A percentile compares a stretch with the other conserved stretches of the same genome.
Evolutionary conservation across 2,888 invertebrate genomes (phyloP).

Genomic region (Bimastos eiseni): DNA sequence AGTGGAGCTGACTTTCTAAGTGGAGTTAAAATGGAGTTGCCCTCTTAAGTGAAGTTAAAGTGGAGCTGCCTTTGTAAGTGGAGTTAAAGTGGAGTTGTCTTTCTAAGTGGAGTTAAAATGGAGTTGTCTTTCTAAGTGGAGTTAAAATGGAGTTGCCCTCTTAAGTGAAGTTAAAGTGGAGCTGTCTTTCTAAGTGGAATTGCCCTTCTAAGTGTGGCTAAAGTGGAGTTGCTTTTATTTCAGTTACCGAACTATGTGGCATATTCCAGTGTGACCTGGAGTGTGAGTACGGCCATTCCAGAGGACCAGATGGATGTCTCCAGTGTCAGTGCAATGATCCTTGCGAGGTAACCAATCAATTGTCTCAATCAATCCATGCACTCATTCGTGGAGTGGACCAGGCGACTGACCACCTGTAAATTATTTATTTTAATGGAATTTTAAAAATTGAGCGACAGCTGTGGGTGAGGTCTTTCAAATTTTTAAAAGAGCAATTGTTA

Average conservation of each 20-base stretch:
- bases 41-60: too few relatives aligned
- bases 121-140: too few relatives aligned
- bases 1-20: too few relatives aligned
- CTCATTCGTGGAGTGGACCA: too few relatives aligned
- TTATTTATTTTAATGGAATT: neutral
- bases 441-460: neutral
- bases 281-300: slow-evolving; percentile 38
- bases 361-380: neutral
- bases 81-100: too few relatives aligned
- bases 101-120: too few relatives aligned
- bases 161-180: neutral
- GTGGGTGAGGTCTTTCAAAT: neutral
- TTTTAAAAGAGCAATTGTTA: neutral
- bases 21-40: too few relatives aligned
- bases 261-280: slow-evolving; percentile 37
- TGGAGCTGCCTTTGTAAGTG: too few relatives aligned
- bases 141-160: too few relatives aligned
- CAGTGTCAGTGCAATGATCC: slow-evolving; percentile 41
- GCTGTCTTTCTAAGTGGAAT: neutral
- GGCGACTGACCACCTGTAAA: too few relatives aligned
- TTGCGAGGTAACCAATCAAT: slow-evolving; percentile 36
- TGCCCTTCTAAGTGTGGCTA: too few relatives aligned
- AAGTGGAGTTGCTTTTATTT: neutral
- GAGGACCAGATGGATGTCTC: slow-evolving; percentile 41
- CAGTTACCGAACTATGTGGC: slow-evolving; percentile 38